Evolutionary conservation across 2,797 vertebrate species (phyloP).

Genomic region (Sarcophilus harrisii): DNA sequence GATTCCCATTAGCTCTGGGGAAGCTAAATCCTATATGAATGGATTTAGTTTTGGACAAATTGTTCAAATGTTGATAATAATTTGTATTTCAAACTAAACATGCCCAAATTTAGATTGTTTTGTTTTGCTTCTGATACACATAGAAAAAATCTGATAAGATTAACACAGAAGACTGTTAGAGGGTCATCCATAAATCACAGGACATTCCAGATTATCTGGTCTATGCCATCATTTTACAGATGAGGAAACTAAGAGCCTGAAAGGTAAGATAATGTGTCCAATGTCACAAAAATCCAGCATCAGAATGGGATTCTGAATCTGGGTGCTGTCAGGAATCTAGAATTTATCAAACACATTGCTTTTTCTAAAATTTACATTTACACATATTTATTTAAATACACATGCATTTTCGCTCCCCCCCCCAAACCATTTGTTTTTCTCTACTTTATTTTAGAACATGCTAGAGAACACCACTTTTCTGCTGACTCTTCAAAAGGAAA

Average conservation of each 20-base stretch:
- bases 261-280: background rate
- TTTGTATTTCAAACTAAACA: conserved; percentile 77
- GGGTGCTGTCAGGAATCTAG: conserved; percentile 8
- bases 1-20: conserved; percentile 80
- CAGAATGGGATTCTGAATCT: background rate
- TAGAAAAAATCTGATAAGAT: conserved; percentile 46
- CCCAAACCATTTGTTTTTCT: background rate
- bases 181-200: background rate
- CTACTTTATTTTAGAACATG: conserved; percentile 6
- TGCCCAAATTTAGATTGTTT: conserved; percentile 61
- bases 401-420: conserved; percentile 9
- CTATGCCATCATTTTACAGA: background rate
- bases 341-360: conserved; percentile 39
- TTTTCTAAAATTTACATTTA: conserved; percentile 29
- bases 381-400: conserved; percentile 23
- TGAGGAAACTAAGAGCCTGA: background rate
- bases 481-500: conserved; percentile 8
- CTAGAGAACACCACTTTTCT: conserved; percentile 28
- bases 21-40: conserved; percentile 77
- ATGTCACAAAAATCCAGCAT: background rate
- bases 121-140: conserved; percentile 63
- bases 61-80: conserved; percentile 72
- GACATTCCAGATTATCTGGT: background rate
- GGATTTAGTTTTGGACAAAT: conserved; percentile 76
- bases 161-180: background rate